Evolutionary conservation across 2,888 invertebrate genomes (phyloP), one percentile per base, ranked within the genome.

Genomic region (Hedychridium roseum): DNA sequence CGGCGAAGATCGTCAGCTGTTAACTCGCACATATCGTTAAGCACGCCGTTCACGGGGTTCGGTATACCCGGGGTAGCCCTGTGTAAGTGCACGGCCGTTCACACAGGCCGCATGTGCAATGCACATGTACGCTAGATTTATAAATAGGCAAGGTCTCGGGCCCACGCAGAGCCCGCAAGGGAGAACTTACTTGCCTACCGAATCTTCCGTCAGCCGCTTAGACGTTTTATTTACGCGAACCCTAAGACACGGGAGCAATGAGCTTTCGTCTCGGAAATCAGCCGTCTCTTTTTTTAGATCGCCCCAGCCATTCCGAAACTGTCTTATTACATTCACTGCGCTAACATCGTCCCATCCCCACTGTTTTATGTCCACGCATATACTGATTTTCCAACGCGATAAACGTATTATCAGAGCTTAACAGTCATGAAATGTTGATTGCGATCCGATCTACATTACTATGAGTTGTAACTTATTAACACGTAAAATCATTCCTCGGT

Each of bases 91-190:
- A 42, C 47, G 36, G 12, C 26, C 27, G 28, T 27, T 39, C 17
- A 12, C 26, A 40, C 40, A 43, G 23, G 41, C 28, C 9, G 2
- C 26, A 17, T 17, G 34, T 44, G 44, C 30, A 43, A 57, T 63
- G 58, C 47, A 53, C 52, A 39, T 43, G 43, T 50, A 55, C 64
- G 54, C 60, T 61, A 43, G 56, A 61, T 63, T 70, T 75, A 73
- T 72, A 75, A 76, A 76, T 74, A 74, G 73, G 51, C 70, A 64
- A 68, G 66, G 66, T 64, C 68, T 64, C 58, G 63, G 67, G 64
- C 69, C 68, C 70, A 68, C 65, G 70, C 66, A 58, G 61, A 70
- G 70, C 66, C 54, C 49, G 56, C 67, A 58, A 38, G 57, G 66
- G 69, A 63, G 66, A 65, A 54, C 36, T 43, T 50, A 46, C 57